A percentile compares a stretch with the other conserved stretches of the same genome.
Conservation (phyloP, 2,113 vertebrate genomes). For the Microtus montanus region DNA sequence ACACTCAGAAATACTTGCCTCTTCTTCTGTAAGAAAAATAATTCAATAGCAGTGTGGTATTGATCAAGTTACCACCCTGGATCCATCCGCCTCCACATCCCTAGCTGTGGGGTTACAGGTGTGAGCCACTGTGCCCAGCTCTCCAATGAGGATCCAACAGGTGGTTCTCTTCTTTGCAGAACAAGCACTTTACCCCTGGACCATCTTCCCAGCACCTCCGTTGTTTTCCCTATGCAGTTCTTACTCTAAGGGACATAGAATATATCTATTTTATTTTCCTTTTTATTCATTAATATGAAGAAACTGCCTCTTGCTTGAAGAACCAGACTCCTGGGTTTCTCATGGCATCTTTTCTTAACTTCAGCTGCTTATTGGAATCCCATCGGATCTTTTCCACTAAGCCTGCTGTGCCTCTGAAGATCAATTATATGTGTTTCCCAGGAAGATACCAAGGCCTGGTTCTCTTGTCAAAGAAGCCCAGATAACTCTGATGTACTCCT, state of each 20-base stretch:
- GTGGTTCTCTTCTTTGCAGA: neutral
- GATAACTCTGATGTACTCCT: neutral
- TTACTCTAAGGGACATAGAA: neutral
- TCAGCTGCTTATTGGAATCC: neutral
- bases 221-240: neutral
- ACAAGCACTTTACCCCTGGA: neutral
- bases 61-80: neutral
- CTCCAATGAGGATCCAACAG: too few relatives aligned
- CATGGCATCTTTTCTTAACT: fast-evolving
- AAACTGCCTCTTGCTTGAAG: neutral
- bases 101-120: neutral
- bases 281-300: neutral
- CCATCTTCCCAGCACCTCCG: neutral
- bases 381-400: neutral
- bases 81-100: neutral
- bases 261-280: neutral
- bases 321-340: neutral
- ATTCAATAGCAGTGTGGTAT: neutral
- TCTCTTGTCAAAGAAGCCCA: neutral
- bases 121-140: neutral
- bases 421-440: neutral
- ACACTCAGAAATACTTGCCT: neutral
- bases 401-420: neutral
- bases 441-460: neutral
- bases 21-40: neutral